Evolutionary conservation across 2,113 vertebrate species (phyloP).

Genomic region (Pelobates fuscus): DNA sequence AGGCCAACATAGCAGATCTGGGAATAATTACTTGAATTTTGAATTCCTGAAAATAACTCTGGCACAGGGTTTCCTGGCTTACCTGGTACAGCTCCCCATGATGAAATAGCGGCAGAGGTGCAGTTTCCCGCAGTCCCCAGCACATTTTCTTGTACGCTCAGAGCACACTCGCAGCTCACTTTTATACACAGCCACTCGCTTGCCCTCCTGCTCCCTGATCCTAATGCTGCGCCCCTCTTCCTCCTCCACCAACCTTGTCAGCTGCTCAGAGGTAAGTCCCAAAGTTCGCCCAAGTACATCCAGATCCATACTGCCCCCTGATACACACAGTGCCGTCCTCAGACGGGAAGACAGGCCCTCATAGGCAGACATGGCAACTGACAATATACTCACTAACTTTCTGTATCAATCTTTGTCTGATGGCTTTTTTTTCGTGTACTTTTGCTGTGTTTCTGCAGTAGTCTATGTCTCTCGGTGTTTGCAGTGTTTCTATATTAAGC

Average conservation of each 20-base stretch:
- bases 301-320: slow-evolving; percentile 63
- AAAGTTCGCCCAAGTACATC: slow-evolving; percentile 54
- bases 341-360: fast-evolving
- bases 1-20: too few relatives aligned
- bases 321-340: slow-evolving; percentile 58
- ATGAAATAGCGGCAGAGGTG: slow-evolving; percentile 71
- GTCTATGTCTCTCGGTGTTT: too few relatives aligned
- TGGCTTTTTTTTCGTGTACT: too few relatives aligned
- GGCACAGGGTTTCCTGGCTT: slow-evolving; percentile 29
- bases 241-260: slow-evolving; percentile 50
- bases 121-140: slow-evolving; percentile 57
- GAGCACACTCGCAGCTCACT: slow-evolving; percentile 63
- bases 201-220: slow-evolving; percentile 33
- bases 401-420: too few relatives aligned
- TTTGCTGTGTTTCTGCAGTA: too few relatives aligned
- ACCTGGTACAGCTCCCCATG: slow-evolving; percentile 69
- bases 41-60: too few relatives aligned
- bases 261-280: slow-evolving; percentile 41
- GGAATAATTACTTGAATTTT: too few relatives aligned
- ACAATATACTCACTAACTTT: too few relatives aligned
- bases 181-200: slow-evolving; percentile 57
- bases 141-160: slow-evolving; percentile 45
- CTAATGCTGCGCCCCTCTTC: slow-evolving; percentile 49
- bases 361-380: not conserved
- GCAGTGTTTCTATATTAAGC: too few relatives aligned